Percentiles rank a stretch among this genome's conserved stretches.
These are phyloP conservation scores for Macrobrachium rosenbergii DNA, from an alignment of 1,140 invertebrate genomes.

Conservation along the genomic window DNA sequence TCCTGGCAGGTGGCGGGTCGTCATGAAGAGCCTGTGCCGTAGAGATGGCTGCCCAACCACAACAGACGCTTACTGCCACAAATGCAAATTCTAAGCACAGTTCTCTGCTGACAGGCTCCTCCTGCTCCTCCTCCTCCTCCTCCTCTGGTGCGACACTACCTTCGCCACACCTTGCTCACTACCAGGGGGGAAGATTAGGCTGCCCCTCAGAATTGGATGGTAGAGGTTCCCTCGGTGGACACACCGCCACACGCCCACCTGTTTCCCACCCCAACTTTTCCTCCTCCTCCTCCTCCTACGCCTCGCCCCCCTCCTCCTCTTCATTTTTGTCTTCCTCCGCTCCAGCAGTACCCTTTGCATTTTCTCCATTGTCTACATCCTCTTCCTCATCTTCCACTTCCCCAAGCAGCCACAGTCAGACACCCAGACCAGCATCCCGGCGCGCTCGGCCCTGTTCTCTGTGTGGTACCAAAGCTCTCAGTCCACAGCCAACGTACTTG, in stretches of 20 bases:
- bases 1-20: constrained; percentile 1
- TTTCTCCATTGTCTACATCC: not conserved
- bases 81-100: not conserved
- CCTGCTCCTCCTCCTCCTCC: not conserved
- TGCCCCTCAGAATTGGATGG: no score
- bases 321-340: constrained; percentile 4
- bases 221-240: no score
- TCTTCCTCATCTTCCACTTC: not conserved
- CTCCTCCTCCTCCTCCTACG: not conserved
- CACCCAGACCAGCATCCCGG: constrained; percentile 6
- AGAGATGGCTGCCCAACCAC: constrained; percentile 53
- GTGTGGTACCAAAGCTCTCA: constrained; percentile 37
- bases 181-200: not conserved
- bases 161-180: not conserved
- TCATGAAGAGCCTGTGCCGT: constrained; percentile 41
- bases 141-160: not conserved
- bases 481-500: constrained; percentile 5
- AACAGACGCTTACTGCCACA: constrained; percentile 46
- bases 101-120: not conserved
- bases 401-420: not conserved
- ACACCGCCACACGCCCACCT: no score
- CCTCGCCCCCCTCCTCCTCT: not conserved
- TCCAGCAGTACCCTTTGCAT: not conserved
- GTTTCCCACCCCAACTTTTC: not conserved
- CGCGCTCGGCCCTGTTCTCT: constrained; percentile 44